phyloP scores from a whole-genome alignment of 1,140 invertebrate genomes.

The Drosophila funebris region DNA sequence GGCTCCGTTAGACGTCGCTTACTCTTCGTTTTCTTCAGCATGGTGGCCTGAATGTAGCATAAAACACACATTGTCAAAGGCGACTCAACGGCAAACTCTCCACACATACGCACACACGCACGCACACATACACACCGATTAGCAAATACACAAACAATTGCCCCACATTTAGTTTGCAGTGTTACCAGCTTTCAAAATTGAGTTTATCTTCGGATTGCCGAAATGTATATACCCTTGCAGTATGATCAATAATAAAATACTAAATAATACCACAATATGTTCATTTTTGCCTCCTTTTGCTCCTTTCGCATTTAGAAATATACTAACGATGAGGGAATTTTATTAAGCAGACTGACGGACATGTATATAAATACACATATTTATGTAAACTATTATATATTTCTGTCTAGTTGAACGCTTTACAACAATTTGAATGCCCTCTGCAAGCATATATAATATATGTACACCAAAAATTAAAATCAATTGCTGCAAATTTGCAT shows the following conservation, averaged over 20 bases:
- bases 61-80: conserved; percentile 75
- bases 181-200: not conserved
- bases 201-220: conserved; percentile 9
- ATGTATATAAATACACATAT: not conserved
- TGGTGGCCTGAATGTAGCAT: conserved; percentile 85
- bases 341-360: not conserved
- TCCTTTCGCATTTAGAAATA: not conserved
- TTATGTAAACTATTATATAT: not conserved
- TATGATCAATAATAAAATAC: too few species aligned
- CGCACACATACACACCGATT: conserved; percentile 29
- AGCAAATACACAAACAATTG: conserved; percentile 19
- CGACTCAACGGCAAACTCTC: conserved; percentile 53
- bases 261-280: too few species aligned
- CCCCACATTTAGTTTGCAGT: not conserved
- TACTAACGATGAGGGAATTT: not conserved
- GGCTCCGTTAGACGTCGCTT: conserved; percentile 95
- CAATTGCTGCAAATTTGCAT: conserved; percentile 10
- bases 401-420: not conserved
- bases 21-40: conserved; percentile 95
- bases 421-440: not conserved
- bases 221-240: too few species aligned
- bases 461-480: conserved; percentile 12
- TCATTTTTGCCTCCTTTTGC: too few species aligned
- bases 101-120: conserved; percentile 62
- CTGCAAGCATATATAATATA: conserved; percentile 19